A percentile compares a stretch with the other conserved stretches of the same genome.
These are phyloP conservation scores for Cepaea nemoralis DNA, from an alignment of 1,140 invertebrate species.

Conservation along the genomic window DNA sequence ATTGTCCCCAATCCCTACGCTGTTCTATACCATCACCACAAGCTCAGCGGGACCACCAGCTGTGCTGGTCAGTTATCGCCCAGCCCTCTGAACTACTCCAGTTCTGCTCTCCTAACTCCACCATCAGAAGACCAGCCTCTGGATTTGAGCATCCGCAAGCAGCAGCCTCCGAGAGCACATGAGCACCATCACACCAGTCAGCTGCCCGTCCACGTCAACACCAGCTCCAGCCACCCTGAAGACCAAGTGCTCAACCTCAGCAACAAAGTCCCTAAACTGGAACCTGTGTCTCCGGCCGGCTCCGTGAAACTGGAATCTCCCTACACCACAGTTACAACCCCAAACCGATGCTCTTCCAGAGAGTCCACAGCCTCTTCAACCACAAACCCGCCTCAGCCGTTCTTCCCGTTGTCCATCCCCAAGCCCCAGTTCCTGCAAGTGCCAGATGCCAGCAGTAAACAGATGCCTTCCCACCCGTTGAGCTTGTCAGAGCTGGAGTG, in stretches of 20 bases:
- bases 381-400: constrained; percentile 8
- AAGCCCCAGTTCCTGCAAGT: constrained; percentile 19
- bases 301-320: constrained; percentile 38
- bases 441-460: not conserved
- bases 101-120: constrained; percentile 27
- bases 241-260: constrained; percentile 65
- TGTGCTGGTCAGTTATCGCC: not conserved
- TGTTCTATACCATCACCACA: constrained; percentile 28
- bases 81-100: constrained; percentile 9
- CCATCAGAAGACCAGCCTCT: constrained; percentile 77
- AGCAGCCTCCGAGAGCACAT: constrained; percentile 66
- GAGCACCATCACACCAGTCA: constrained; percentile 39
- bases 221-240: constrained; percentile 4
- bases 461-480: not conserved
- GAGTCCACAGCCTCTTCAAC: not conserved
- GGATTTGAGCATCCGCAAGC: constrained; percentile 85
- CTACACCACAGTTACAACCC: constrained; percentile 26
- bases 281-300: constrained; percentile 35
- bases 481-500: not conserved
- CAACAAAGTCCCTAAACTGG: constrained; percentile 39
- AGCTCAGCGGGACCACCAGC: not conserved
- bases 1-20: constrained; percentile 60
- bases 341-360: not conserved
- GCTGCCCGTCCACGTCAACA: not conserved
- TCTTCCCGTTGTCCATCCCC: constrained; percentile 19